phyloP scores from a whole-genome alignment of 1,140 invertebrate genomes.

The Calephelis virginiensis region DNA sequence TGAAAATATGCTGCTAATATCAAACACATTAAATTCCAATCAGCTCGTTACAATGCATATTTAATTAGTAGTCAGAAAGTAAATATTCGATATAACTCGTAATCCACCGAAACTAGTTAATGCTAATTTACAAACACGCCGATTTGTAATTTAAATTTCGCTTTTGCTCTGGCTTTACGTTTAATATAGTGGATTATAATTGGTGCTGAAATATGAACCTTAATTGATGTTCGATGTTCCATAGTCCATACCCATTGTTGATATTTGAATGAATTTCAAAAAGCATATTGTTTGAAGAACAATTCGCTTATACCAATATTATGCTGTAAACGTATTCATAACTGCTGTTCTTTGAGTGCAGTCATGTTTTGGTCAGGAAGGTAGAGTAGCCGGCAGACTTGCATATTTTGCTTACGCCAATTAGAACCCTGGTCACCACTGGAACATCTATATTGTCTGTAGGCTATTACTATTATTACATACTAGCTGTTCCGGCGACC shows the following conservation, averaged over 20 bases:
- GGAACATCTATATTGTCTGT: too few species aligned
- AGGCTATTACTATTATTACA: too few species aligned
- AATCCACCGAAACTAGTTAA: constrained; percentile 22
- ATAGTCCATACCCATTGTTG: background rate
- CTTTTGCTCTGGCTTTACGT: constrained; percentile 13
- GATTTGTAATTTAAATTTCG: constrained; percentile 20
- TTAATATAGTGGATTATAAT: constrained; percentile 15
- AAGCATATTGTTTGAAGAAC: constrained; percentile 1
- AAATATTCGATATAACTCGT: constrained; percentile 23
- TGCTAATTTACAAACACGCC: constrained; percentile 23
- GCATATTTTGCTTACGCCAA: background rate
- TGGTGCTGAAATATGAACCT: background rate
- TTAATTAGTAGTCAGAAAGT: constrained; percentile 11
- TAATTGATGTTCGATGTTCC: background rate
- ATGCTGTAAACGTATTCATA: too few species aligned
- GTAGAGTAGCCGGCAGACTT: too few species aligned
- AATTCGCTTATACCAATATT: background rate
- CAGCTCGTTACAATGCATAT: constrained; percentile 10
- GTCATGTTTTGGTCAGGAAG: too few species aligned
- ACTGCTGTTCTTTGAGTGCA: too few species aligned
- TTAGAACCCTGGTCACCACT: too few species aligned
- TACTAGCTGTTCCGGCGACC: too few species aligned
- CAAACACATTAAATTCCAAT: constrained; percentile 19
- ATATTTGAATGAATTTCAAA: constrained; percentile 2
- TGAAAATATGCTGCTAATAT: background rate